Conservation (phyloP, 2,113 vertebrate species). For the Pterocles gutturalis region DNA sequence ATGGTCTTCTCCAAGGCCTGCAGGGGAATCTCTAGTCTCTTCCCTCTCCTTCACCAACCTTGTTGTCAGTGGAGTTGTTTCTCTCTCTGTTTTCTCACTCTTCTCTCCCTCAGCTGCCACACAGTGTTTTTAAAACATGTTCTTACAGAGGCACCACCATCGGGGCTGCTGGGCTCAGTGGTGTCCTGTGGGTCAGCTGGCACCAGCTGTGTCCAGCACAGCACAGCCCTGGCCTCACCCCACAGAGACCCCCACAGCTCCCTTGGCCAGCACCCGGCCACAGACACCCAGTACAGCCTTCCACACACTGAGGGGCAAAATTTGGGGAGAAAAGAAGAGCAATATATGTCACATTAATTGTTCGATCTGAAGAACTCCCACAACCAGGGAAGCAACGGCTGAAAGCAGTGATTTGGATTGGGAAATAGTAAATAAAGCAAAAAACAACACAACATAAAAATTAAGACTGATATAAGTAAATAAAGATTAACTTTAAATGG, state of each 20-base stretch:
- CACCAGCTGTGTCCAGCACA: rapidly evolving
- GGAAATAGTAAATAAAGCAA: neutral
- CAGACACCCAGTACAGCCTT: rapidly evolving
- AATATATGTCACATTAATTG: rapidly evolving
- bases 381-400: neutral
- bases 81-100: neutral
- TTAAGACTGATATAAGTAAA: neutral
- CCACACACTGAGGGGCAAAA: rapidly evolving
- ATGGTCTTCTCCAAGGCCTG: rapidly evolving
- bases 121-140: rapidly evolving
- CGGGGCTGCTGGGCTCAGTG: rapidly evolving
- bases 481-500: neutral
- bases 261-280: neutral
- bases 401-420: neutral
- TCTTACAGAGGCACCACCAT: rapidly evolving
- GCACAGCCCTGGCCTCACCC: too few species aligned
- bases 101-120: neutral
- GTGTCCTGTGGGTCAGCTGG: rapidly evolving
- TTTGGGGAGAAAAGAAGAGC: rapidly evolving
- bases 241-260: neutral
- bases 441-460: rapidly evolving
- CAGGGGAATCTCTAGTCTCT: neutral
- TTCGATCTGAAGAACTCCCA: rapidly evolving
- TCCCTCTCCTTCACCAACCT: rapidly evolving
- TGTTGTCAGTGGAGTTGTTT: too few species aligned